phyloP scores from a whole-genome alignment of 2,113 vertebrate genomes.

The Rhabdornis inornatus region DNA sequence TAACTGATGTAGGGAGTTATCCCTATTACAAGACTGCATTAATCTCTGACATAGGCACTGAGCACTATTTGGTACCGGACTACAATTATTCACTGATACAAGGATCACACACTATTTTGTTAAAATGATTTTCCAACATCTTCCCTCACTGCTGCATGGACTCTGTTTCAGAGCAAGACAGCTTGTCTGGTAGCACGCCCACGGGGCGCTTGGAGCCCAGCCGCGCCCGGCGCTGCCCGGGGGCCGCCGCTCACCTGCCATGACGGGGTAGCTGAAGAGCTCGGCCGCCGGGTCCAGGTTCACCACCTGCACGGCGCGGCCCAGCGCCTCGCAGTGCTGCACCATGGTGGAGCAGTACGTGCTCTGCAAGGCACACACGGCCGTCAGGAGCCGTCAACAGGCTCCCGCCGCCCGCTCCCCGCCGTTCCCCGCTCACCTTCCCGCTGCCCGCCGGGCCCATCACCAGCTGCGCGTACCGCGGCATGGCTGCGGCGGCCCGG shows the following conservation, averaged over 20 bases:
- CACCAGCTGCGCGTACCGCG: conserved; percentile 91
- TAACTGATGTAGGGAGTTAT: background rate
- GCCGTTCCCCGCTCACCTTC: conserved; percentile 77
- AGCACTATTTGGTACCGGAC: too few species aligned
- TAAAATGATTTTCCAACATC: background rate
- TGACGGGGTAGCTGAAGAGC: conserved; percentile 87
- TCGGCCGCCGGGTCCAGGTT: conserved; percentile 95
- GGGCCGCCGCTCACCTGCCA: conserved; percentile 80
- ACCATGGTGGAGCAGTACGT: conserved; percentile 94
- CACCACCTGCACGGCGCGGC: conserved; percentile 90
- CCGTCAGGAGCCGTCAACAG: background rate
- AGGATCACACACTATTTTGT: rapidly evolving
- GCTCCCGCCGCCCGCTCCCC: background rate
- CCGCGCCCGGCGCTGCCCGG: background rate
- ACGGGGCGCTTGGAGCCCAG: background rate
- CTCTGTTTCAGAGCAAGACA: rapidly evolving
- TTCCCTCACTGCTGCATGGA: background rate
- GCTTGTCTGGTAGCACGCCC: too few species aligned
- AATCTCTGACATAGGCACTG: rapidly evolving
- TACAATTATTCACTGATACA: rapidly evolving
- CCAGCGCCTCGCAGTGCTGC: conserved; percentile 85
- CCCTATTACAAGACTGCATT: rapidly evolving
- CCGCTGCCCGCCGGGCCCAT: conserved; percentile 97
- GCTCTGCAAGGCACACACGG: conserved; percentile 75
- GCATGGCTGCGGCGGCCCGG: conserved; percentile 68